These are phyloP conservation scores for Kryptopterus vitreolus DNA, from an alignment of 2,797 vertebrate species.

Conservation along the genomic window DNA sequence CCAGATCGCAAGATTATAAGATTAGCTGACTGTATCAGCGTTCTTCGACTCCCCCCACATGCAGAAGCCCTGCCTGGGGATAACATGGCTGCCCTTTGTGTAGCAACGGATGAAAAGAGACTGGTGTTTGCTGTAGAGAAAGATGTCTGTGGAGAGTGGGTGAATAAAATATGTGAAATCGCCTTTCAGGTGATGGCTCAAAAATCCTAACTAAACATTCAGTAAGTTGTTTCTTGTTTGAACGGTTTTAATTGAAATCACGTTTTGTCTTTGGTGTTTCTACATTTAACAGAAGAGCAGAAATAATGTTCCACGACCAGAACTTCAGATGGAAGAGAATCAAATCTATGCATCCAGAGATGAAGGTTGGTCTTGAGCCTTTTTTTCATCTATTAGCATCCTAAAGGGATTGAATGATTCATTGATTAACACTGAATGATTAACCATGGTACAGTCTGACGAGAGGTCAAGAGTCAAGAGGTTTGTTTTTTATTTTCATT, in stretches of 20 bases:
- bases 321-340: constrained; percentile 86
- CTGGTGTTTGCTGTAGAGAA: constrained; percentile 84
- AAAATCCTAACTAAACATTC: background rate
- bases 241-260: background rate
- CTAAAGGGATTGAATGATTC: no score
- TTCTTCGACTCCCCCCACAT: constrained; percentile 73
- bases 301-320: constrained; percentile 1
- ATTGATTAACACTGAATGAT: no score
- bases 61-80: constrained; percentile 81
- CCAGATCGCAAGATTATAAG: constrained; percentile 81
- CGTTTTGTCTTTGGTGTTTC: background rate
- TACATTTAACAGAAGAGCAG: constrained; percentile 47
- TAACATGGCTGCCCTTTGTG: constrained; percentile 82
- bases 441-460: background rate
- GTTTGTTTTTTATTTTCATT: no score
- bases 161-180: constrained; percentile 80
- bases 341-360: constrained; percentile 83
- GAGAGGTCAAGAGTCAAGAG: no score
- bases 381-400: no score
- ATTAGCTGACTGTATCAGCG: constrained; percentile 82
- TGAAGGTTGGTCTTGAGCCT: constrained; percentile 70
- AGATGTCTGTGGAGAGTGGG: constrained; percentile 80
- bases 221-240: background rate
- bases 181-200: constrained; percentile 79
- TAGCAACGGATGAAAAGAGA: constrained; percentile 80